phyloP scores from a whole-genome alignment of 1,140 invertebrate species.

The Araneus ventricosus region DNA sequence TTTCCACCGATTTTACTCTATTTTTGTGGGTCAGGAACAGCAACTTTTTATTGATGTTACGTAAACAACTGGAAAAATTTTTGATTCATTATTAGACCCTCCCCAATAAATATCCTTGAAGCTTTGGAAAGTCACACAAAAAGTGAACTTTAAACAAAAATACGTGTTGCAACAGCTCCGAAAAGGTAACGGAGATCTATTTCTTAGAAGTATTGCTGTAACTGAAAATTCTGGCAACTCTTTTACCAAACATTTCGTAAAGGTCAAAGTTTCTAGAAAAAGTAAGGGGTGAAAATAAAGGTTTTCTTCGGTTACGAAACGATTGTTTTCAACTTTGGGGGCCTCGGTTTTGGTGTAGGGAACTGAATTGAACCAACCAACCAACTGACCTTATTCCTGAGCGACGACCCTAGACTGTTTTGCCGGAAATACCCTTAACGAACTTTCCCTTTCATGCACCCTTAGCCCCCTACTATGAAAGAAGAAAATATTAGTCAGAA shows the following conservation, averaged over 20 bases:
- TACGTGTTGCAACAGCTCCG: not conserved
- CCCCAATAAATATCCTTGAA: too few relatives aligned
- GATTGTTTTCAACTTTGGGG: not conserved
- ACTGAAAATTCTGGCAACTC: not conserved
- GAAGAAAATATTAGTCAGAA: not conserved
- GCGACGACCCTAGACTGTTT: not conserved
- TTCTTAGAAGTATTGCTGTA: not conserved
- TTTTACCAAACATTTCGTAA: not conserved
- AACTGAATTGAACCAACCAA: not conserved
- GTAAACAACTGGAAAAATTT: too few relatives aligned
- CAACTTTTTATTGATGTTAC: too few relatives aligned
- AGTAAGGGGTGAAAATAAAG: not conserved
- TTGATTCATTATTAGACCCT: too few relatives aligned
- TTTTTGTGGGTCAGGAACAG: too few relatives aligned
- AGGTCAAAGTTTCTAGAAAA: not conserved
- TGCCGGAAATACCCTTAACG: constrained; percentile 20
- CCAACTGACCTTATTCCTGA: constrained; percentile 11
- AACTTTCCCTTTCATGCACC: constrained; percentile 17
- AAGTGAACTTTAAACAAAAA: too few relatives aligned
- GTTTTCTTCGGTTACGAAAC: not conserved
- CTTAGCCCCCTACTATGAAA: not conserved
- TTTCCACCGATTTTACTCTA: too few relatives aligned
- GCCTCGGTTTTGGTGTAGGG: not conserved
- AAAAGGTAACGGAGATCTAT: not conserved
- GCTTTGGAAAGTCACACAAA: too few relatives aligned